phyloP scores from a whole-genome alignment of 2,888 invertebrate species.

The Galerucella nymphaeae region DNA sequence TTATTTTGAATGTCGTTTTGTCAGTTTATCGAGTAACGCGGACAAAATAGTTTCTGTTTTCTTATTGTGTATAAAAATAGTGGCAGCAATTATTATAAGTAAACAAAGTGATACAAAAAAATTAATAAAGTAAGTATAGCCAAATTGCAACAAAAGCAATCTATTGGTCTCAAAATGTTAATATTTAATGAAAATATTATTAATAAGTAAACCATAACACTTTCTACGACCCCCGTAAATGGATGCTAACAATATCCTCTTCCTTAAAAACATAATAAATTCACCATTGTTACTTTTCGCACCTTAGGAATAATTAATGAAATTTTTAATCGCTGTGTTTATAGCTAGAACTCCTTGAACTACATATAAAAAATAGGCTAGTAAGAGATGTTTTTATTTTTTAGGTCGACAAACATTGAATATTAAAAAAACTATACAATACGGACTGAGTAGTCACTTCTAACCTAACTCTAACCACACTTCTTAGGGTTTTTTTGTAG shows the following conservation, averaged over 20 bases:
- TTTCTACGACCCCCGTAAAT: constrained; percentile 24
- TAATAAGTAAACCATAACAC: background rate
- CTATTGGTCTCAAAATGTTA: background rate
- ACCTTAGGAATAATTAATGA: constrained; percentile 45
- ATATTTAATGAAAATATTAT: background rate
- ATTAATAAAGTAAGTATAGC: no score
- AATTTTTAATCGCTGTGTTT: constrained; percentile 32
- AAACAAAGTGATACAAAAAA: no score
- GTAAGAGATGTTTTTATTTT: background rate
- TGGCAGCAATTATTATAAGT: background rate
- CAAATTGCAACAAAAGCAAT: no score
- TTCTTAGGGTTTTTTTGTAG: no score
- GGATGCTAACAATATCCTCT: constrained; percentile 22
- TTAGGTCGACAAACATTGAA: no score
- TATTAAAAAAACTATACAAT: no score
- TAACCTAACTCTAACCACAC: no score
- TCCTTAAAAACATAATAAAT: constrained; percentile 38
- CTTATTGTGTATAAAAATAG: background rate
- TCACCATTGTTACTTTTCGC: constrained; percentile 44
- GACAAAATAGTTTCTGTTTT: background rate
- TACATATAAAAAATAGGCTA: constrained; percentile 4
- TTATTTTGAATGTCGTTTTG: constrained; percentile 20
- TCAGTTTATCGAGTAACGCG: constrained; percentile 8
- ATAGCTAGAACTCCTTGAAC: constrained; percentile 37
- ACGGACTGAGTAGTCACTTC: no score